Conservation (phyloP, 2,888 invertebrate species). For the Aelia acuminata region DNA sequence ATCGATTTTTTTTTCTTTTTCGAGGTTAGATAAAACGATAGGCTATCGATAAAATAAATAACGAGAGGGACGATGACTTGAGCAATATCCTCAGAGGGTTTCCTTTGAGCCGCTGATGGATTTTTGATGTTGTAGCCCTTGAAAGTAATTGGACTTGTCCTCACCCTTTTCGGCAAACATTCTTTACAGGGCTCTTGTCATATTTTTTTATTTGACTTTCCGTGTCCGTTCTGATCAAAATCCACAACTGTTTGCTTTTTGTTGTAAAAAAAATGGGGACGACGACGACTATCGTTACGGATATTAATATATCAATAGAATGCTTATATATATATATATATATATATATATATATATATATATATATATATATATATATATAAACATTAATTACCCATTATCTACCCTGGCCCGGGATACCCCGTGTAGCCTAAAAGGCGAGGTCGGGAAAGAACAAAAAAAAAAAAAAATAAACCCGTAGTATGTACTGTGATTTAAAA, state of each 20-base stretch:
- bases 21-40: neutral
- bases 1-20: neutral
- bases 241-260: neutral
- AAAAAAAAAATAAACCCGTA: too few species aligned
- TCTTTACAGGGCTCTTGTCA: neutral
- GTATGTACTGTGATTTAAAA: too few species aligned
- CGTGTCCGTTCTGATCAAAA: neutral
- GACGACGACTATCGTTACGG: too few species aligned
- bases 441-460: too few species aligned
- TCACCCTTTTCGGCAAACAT: conserved; percentile 21
- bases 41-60: conserved; percentile 22
- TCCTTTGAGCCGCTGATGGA: conserved; percentile 49
- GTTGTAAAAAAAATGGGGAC: too few species aligned
- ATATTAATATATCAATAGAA: too few species aligned
- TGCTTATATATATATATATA: too few species aligned
- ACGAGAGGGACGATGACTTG: neutral
- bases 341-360: too few species aligned
- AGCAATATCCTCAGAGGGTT: conserved; percentile 53
- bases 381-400: too few species aligned
- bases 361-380: too few species aligned
- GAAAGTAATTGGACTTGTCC: conserved; percentile 51
- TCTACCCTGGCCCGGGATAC: too few species aligned
- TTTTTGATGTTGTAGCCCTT: conserved; percentile 44
- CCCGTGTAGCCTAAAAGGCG: too few species aligned
- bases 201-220: neutral